phyloP scores from a whole-genome alignment of 2,797 vertebrate species.

The Tinamus major region DNA sequence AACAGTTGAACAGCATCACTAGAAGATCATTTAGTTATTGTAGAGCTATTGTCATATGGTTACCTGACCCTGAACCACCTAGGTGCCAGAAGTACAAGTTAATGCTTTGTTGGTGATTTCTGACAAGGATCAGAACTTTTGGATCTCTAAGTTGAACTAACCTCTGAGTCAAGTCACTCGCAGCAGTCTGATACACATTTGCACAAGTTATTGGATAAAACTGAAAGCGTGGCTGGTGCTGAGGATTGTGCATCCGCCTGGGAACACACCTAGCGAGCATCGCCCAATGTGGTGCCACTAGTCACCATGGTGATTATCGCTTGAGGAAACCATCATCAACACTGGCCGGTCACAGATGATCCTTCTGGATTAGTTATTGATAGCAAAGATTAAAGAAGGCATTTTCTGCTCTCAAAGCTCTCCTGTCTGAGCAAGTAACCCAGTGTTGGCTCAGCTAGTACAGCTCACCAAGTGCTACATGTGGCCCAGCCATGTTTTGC shows the following conservation, averaged over 20 bases:
- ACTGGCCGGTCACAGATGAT: not conserved
- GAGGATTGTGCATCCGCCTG: not conserved
- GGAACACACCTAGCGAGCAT: not conserved
- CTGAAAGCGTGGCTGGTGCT: not conserved
- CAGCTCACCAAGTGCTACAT: not conserved
- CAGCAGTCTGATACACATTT: not conserved
- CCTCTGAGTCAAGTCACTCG: not conserved
- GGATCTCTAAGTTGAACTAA: not conserved
- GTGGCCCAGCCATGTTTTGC: not conserved
- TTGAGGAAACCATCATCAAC: not conserved
- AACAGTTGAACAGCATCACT: not conserved
- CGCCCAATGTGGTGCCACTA: not conserved
- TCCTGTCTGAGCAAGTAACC: not conserved
- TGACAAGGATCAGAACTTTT: not conserved
- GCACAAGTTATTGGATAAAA: not conserved
- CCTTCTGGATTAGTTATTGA: not conserved
- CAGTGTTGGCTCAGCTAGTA: not conserved
- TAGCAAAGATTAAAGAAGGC: not conserved
- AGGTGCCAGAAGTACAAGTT: not conserved
- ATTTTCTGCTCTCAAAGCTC: not conserved
- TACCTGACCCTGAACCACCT: not conserved
- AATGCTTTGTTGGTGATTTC: not conserved
- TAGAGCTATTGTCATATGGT: not conserved
- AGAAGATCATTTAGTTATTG: not conserved
- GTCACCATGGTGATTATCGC: not conserved